phyloP scores from a whole-genome alignment of 2,113 vertebrate species.

The Onychorhynchus coronatus region DNA sequence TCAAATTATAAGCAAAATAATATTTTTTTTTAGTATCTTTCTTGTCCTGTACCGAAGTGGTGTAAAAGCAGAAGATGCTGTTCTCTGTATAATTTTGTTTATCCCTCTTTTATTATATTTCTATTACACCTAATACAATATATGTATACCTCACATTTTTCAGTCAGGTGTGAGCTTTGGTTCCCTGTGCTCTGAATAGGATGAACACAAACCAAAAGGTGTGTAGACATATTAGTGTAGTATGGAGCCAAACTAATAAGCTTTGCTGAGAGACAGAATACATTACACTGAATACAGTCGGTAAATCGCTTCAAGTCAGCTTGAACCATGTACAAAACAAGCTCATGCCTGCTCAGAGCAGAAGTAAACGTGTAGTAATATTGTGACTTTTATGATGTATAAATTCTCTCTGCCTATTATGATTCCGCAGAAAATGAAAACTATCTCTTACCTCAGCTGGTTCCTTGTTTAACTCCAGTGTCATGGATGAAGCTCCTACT shows the following conservation, averaged over 20 bases:
- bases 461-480: background rate
- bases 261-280: background rate
- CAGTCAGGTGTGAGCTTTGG: background rate
- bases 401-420: background rate
- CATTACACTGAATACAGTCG: background rate
- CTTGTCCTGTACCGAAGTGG: background rate
- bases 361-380: accelerated
- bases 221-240: background rate
- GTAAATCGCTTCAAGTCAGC: background rate
- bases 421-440: background rate
- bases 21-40: slow-evolving; percentile 9
- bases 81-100: slow-evolving; percentile 39
- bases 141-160: background rate
- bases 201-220: background rate
- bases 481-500: background rate
- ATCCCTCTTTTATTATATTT: background rate
- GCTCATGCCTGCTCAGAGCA: background rate
- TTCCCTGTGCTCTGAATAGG: background rate
- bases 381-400: background rate
- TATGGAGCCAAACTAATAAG: background rate
- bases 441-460: background rate
- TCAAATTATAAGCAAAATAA: slow-evolving; percentile 71
- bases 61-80: background rate
- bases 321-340: background rate
- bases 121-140: background rate